Evolutionary conservation across 2,888 invertebrate species (phyloP), one percentile per base, ranked within the genome.

Genomic region (Diloba caeruleocephala): DNA sequence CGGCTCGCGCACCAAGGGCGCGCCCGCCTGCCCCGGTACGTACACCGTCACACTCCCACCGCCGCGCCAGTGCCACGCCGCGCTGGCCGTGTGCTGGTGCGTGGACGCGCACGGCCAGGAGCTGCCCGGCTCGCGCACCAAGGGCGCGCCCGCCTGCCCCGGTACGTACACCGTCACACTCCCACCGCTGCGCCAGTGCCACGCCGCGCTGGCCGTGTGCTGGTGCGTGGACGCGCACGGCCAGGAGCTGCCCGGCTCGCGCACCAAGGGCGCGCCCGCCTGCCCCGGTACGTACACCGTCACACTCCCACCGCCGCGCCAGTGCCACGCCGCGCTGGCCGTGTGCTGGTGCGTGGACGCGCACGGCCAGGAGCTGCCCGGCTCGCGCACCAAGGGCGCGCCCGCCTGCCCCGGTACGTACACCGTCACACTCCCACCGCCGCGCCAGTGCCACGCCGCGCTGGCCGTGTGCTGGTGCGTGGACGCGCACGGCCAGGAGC

Each of bases 151-250:
- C 92, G 64, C 62, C 29, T 66, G 71, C 42, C 61, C 71, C n/a
- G n/a, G n/a, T n/a, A n/a, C n/a, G n/a, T n/a, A n/a, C n/a, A n/a
- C n/a, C n/a, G n/a, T n/a, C n/a, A n/a, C n/a, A n/a, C n/a, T n/a
- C n/a, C n/a, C n/a, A n/a, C 95, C 96, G 69, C 95, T 97, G 76
- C 96, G 96, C 59, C 98, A 98, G 90, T 98, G 98, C 88, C 97
- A 98, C 92, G 95, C 95, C 69, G 96, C 97, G 60, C 96, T 97
- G 42, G 97, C 96, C 56, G 96, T 97, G 85, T 98, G 98, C 92
- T 98, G 98, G 98, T 98, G 98, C 93, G 98, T 98, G 70, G 98
- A 98, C 93, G 96, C 97, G 85, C 98, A 98, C 90, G 98, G 98
- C 46, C 97, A 97, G 34, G 98, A 98, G 92, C 96, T 96, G 79